A percentile compares a stretch with the other conserved stretches of the same genome.
Evolutionary conservation across 2,113 vertebrate species (phyloP).

Genomic region (Crotalus helleri): DNA sequence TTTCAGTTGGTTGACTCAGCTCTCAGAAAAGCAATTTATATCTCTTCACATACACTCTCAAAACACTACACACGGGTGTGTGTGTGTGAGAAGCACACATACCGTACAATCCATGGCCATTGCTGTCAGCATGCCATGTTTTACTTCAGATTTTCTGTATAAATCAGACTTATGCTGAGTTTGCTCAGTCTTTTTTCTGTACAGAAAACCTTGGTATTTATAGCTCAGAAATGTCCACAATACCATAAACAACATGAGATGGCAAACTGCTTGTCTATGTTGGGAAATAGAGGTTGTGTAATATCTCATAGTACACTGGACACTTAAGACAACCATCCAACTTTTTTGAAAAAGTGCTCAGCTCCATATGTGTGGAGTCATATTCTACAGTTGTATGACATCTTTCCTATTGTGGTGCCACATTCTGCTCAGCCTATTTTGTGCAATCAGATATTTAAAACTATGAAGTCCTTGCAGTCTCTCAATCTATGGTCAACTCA

Average conservation of each 20-base stretch:
- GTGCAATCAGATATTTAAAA: conserved; percentile 9
- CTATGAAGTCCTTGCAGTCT: conserved; percentile 30
- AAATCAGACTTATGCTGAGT: conserved; percentile 21
- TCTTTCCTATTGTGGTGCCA: conserved; percentile 26
- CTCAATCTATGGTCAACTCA: not conserved
- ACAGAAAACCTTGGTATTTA: not conserved
- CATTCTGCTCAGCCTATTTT: conserved; percentile 8
- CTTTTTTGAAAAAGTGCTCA: not conserved
- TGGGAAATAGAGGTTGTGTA: not conserved
- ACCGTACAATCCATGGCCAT: not conserved
- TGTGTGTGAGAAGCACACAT: not conserved
- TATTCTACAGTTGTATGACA: conserved; percentile 26
- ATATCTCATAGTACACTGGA: conserved; percentile 20
- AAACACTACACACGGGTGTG: not conserved
- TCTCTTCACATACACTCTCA: not conserved
- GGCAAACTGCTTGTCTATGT: conserved; percentile 10
- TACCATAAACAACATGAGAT: not conserved
- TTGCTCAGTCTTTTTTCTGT: not conserved
- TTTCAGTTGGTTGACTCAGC: not conserved
- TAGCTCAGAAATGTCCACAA: not conserved
- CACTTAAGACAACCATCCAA: conserved; percentile 3
- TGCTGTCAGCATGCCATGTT: not conserved
- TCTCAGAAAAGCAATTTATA: not conserved
- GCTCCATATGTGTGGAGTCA: not conserved
- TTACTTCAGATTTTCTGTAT: not conserved